Percentiles rank a stretch among this genome's conserved stretches.
Conservation (phyloP, 2,888 invertebrate genomes). For the Morpho achilles region DNA sequence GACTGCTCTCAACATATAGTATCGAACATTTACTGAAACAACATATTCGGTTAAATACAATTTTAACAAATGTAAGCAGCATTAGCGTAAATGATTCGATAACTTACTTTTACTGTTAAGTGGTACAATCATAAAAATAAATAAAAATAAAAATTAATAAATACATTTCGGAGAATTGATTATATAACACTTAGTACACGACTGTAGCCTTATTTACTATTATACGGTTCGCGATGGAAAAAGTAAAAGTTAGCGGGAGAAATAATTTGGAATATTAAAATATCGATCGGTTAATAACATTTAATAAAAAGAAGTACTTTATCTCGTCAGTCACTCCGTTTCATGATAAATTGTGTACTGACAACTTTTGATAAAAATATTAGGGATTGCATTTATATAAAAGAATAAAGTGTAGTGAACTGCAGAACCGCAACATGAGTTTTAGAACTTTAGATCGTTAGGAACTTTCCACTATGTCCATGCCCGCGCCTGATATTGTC, state of each 20-base stretch:
- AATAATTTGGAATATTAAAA: not conserved
- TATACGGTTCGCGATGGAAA: conserved; percentile 4
- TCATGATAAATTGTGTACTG: too few relatives aligned
- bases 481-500: too few relatives aligned
- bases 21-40: conserved; percentile 13
- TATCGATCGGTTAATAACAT: conserved; percentile 1
- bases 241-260: conserved; percentile 11
- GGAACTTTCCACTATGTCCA: too few relatives aligned
- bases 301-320: too few relatives aligned
- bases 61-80: conserved; percentile 9
- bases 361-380: too few relatives aligned
- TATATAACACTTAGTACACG: conserved; percentile 70
- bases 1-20: not conserved
- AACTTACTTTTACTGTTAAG: conserved; percentile 9
- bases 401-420: too few relatives aligned
- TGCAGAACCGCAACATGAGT: too few relatives aligned
- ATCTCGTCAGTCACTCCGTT: too few relatives aligned
- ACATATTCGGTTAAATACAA: conserved; percentile 21
- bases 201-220: conserved; percentile 64
- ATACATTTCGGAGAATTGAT: conserved; percentile 29
- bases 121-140: conserved; percentile 19
- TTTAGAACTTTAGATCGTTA: too few relatives aligned
- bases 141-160: conserved; percentile 15
- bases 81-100: conserved; percentile 1
- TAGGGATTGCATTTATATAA: too few relatives aligned